Base-by-base conservation (phyloP, 2,888 invertebrate genomes). In the Lapara coniferarum region DNA sequence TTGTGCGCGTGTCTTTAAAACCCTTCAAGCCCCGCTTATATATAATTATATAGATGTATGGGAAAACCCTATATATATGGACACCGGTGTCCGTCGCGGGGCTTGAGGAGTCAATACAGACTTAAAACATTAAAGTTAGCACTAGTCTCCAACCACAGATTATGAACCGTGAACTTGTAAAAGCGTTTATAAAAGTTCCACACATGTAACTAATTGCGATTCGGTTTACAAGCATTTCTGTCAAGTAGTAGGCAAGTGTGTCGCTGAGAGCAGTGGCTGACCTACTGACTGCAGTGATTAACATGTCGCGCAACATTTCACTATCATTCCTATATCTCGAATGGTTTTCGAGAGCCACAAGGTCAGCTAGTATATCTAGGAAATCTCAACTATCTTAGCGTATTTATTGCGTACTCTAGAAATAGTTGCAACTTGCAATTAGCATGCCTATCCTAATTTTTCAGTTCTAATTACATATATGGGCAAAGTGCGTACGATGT, bases 161-260 rank as follows among this genome's bases (percentile, higher is more conserved):
- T 53, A 66, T 37, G n/a, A 30, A 25, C 51, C 51, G 37, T 66
- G 51, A 66, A 52, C 53, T 52, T 52, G 52, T 66, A 51, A n/a
- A 30, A n/a, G 52, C n/a, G 53, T 53, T 59, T 30, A 63, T 59
- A 46, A 16, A 12, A n/a, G 12, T 63, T 59, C 59, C 14, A 53
- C 37, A 51, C 4, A 37, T 59, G 52, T 53, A 52, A 68, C 52
- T 68, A 75, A 83, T 82, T 74, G 81, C 80, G 81, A 84, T 84
- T 84, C 74, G 77, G 82, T 84, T 84, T 81, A 84, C 80, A 82
- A 79, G 81, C 78, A 73, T 78, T 83, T 89, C 88, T 88, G 86
- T 87, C 84, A 88, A 81, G 86, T 80, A 49, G 75, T 86, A 83
- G 82, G 79, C 88, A 90, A 90, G 90, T 90, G 86, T 90, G 92